Base-by-base conservation (phyloP, 2,113 vertebrate genomes). In the Syngnathus floridae region DNA sequence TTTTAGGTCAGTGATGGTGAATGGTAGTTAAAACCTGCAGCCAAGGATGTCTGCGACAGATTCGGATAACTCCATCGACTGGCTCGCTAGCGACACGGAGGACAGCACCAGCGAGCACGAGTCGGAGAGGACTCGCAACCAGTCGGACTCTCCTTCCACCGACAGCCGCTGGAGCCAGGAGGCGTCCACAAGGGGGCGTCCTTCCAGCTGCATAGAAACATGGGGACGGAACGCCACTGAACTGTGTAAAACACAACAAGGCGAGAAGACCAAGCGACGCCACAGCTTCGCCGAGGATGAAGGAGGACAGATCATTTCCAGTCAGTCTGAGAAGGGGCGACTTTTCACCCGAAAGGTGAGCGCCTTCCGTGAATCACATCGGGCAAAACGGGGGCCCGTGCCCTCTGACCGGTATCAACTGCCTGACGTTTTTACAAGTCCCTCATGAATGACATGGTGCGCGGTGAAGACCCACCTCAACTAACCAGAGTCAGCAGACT, bases 11-110 rank as follows among this genome's bases (percentile, higher is more conserved):
- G 91, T 91, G 88, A 92, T 92, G 91, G 75, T 90, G 80, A 82
- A 67, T 82, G 80, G 74, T 76, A 73, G 75, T 78, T 89, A 90
- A 79, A 81, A 62, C 56, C 85, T 81, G 82, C 78, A 79, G 86
- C 82, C 69, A 66, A 92, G 84, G 87, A 92, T 92, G 91, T 91
- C 91, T 80, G 88, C 89, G 76, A 90, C 91, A 64, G 90, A 91
- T 87, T 92, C 90, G 62, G 91, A 91, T 80, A 90, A 82, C 84
- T 91, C 91, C 80, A 89, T 90, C 65, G 88, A 92, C 84, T 91
- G 90, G 91, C 85, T 91, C 78, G 89, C 90, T 19, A 90, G 86
- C 38, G 90, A 90, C 73, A 85, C 87, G 68, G 89, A 91, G 71
- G 89, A 88, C 61, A 75, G 74, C 13, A 85, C 87, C 52, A 87